Percentiles rank a stretch among this genome's conserved stretches.
These are phyloP conservation scores for Tetanocera ferruginea DNA, from an alignment of 2,888 invertebrate genomes.

Conservation along the genomic window DNA sequence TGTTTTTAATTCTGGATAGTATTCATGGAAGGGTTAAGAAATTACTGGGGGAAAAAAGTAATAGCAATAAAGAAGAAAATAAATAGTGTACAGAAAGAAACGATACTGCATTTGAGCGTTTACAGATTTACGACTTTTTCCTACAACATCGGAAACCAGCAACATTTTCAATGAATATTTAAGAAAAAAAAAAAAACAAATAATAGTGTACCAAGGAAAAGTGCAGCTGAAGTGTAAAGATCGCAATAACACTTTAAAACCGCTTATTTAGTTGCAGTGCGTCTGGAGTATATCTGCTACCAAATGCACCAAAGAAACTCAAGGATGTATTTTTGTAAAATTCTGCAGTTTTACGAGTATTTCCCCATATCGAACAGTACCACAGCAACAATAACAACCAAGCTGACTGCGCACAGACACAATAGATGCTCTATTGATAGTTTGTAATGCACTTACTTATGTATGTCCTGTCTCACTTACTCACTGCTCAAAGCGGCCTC, in stretches of 20 bases:
- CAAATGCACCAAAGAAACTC: neutral
- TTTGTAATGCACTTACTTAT: too few species aligned
- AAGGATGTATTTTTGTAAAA: slow-evolving; percentile 15
- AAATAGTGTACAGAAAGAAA: neutral
- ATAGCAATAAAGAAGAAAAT: slow-evolving; percentile 5
- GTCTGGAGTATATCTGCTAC: neutral
- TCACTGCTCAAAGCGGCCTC: neutral
- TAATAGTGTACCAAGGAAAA: slow-evolving; percentile 24
- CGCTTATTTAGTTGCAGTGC: neutral
- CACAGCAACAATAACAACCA: slow-evolving; percentile 6
- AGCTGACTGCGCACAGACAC: neutral
- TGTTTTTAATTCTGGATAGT: slow-evolving; percentile 26
- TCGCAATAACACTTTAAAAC: slow-evolving; percentile 32
- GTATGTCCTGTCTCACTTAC: neutral
- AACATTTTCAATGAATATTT: neutral
- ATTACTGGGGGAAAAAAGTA: neutral
- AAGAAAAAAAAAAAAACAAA: neutral
- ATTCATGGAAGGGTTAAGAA: slow-evolving; percentile 1
- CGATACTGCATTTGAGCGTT: slow-evolving; percentile 44
- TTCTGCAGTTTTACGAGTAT: slow-evolving; percentile 56
- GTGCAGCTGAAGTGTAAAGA: slow-evolving; percentile 48
- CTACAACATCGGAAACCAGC: neutral
- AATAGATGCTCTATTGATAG: neutral
- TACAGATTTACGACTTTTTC: slow-evolving; percentile 58
- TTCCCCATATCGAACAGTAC: neutral